Percentiles rank a stretch among this genome's conserved stretches.
Conservation (phyloP, 1,140 invertebrate genomes). For the Oedothorax gibbosus region DNA sequence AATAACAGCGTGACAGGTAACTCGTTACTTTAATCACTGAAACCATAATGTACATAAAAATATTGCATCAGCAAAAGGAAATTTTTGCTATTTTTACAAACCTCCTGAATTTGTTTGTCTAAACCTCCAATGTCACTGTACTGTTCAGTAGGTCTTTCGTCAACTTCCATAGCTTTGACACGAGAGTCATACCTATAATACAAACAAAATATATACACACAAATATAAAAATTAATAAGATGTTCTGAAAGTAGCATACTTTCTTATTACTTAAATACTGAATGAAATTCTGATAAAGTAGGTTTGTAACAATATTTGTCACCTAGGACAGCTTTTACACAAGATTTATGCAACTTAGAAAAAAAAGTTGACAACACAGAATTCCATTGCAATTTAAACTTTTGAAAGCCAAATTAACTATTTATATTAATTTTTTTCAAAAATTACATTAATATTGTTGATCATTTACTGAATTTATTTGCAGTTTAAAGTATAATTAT, state of each 20-base stretch:
- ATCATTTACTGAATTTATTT: too few relatives aligned
- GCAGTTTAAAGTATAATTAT: too few relatives aligned
- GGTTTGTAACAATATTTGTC: too few relatives aligned
- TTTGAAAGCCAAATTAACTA: too few relatives aligned
- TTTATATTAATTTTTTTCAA: too few relatives aligned
- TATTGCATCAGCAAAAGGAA: background rate
- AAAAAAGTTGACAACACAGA: too few relatives aligned
- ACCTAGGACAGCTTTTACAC: background rate
- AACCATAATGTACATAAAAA: too few relatives aligned
- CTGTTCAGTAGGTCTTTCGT: slow-evolving; percentile 98
- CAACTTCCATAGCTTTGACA: slow-evolving; percentile 99
- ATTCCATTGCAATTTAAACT: too few relatives aligned
- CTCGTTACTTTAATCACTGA: background rate
- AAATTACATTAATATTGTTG: too few relatives aligned
- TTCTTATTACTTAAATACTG: background rate
- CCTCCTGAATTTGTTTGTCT: slow-evolving; percentile 95
- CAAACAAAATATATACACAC: slow-evolving; percentile 48
- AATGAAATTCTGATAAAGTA: background rate
- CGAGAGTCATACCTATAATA: slow-evolving; percentile 82
- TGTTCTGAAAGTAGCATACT: too few relatives aligned
- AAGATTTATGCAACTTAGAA: background rate
- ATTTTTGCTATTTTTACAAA: background rate
- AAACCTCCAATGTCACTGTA: slow-evolving; percentile 99
- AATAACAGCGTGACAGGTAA: background rate
- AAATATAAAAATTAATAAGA: background rate